These are phyloP conservation scores for Phyllotreta striolata DNA, from an alignment of 2,888 invertebrate species.

Conservation along the genomic window DNA sequence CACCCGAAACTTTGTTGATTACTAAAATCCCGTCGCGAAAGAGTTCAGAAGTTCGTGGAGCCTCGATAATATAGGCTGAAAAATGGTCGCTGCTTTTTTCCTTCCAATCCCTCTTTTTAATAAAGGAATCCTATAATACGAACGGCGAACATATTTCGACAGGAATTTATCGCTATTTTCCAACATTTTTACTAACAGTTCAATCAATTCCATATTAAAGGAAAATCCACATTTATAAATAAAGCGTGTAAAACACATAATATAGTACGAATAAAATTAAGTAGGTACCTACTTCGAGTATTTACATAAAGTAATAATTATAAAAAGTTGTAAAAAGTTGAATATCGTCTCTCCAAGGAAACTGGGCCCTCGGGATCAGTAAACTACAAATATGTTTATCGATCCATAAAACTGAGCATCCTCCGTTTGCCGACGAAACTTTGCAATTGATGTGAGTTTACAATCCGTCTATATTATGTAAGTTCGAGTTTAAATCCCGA, in stretches of 20 bases:
- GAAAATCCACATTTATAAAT: no score
- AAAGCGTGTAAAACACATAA: no score
- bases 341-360: background rate
- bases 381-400: constrained; percentile 27
- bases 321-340: constrained; percentile 11
- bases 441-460: constrained; percentile 29
- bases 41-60: constrained; percentile 25
- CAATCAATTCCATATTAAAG: no score
- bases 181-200: constrained; percentile 2
- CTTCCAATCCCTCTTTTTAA: constrained; percentile 17
- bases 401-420: constrained; percentile 28
- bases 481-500: constrained; percentile 31
- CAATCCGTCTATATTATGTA: constrained; percentile 27
- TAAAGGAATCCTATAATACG: constrained; percentile 13
- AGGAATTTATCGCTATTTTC: constrained; percentile 23
- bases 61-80: constrained; percentile 35
- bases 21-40: constrained; percentile 29
- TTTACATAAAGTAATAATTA: constrained; percentile 1
- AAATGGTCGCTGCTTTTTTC: constrained; percentile 27
- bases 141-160: constrained; percentile 21
- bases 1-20: constrained; percentile 39
- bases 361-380: constrained; percentile 13
- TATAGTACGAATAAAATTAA: no score
- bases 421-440: constrained; percentile 24
- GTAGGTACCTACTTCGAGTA: background rate